phyloP scores from a whole-genome alignment of 2,888 invertebrate species.

The Eumacrocentrus americanus region DNA sequence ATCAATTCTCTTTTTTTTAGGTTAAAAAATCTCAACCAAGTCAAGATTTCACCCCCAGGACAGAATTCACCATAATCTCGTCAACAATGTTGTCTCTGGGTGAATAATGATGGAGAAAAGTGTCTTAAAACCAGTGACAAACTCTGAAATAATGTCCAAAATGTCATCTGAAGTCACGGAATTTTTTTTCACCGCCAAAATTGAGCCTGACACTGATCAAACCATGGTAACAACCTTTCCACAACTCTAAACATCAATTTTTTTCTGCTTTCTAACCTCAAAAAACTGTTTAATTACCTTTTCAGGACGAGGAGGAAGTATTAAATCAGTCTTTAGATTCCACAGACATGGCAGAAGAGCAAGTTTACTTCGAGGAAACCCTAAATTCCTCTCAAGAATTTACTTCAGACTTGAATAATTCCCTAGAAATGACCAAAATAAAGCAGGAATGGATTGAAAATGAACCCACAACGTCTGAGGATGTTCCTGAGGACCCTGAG shows the following conservation, averaged over 20 bases:
- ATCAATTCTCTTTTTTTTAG: no score
- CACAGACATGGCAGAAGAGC: not conserved
- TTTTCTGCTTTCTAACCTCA: not conserved
- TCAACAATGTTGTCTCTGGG: not conserved
- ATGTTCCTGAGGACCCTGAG: constrained; percentile 34
- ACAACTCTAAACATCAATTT: not conserved
- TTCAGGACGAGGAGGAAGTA: not conserved
- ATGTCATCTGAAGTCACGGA: not conserved
- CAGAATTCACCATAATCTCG: not conserved
- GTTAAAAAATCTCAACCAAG: no score
- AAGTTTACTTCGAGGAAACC: not conserved
- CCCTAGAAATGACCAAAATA: not conserved
- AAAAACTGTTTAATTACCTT: not conserved
- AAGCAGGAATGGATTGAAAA: not conserved
- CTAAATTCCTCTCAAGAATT: not conserved
- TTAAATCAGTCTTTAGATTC: not conserved
- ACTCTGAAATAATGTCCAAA: not conserved
- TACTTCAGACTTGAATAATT: not conserved
- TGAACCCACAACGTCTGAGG: not conserved
- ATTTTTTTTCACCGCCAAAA: not conserved
- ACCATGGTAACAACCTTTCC: not conserved
- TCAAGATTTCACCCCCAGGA: not conserved
- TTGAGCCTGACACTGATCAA: not conserved
- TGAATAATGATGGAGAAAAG: not conserved
- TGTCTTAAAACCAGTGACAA: not conserved